Percentiles rank a stretch among this genome's conserved stretches.
Conservation (phyloP, 2,888 invertebrate genomes). For the Emmelina monodactyla region DNA sequence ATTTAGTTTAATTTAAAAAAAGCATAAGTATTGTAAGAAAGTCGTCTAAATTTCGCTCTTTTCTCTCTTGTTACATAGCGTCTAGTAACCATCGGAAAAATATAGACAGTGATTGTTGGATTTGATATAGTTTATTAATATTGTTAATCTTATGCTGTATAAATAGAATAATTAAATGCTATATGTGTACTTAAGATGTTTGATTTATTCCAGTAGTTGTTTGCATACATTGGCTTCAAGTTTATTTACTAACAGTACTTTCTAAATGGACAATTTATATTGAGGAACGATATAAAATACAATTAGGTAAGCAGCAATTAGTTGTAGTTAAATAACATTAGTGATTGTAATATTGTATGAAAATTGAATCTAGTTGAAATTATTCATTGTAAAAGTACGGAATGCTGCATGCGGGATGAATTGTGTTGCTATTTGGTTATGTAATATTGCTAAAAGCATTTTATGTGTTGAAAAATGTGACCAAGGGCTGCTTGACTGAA, state of each 20-base stretch:
- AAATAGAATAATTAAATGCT: slow-evolving; percentile 66
- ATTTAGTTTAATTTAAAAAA: background rate
- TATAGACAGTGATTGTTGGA: slow-evolving; percentile 65
- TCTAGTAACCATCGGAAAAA: slow-evolving; percentile 57
- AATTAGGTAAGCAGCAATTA: too few species aligned
- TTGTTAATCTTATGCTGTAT: slow-evolving; percentile 66
- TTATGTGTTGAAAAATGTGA: too few species aligned
- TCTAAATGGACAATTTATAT: slow-evolving; percentile 28
- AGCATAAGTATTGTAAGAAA: background rate
- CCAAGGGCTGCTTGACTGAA: too few species aligned
- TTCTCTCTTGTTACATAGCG: slow-evolving; percentile 53
- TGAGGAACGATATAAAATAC: too few species aligned
- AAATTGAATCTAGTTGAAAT: too few species aligned
- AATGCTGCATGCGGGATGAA: too few species aligned
- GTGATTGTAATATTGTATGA: too few species aligned
- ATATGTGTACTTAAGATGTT: slow-evolving; percentile 59
- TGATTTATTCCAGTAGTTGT: slow-evolving; percentile 53
- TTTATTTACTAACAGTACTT: slow-evolving; percentile 32
- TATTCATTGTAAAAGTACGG: too few species aligned
- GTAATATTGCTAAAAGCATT: too few species aligned
- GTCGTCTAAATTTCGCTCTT: slow-evolving; percentile 39
- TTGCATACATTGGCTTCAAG: slow-evolving; percentile 28
- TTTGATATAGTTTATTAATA: slow-evolving; percentile 67
- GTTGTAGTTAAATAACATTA: too few species aligned
- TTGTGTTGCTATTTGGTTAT: too few species aligned